A percentile compares a stretch with the other conserved stretches of the same genome.
Evolutionary conservation across 2,113 vertebrate genomes (phyloP).

Genomic region (Oreochromis tanganicae): DNA sequence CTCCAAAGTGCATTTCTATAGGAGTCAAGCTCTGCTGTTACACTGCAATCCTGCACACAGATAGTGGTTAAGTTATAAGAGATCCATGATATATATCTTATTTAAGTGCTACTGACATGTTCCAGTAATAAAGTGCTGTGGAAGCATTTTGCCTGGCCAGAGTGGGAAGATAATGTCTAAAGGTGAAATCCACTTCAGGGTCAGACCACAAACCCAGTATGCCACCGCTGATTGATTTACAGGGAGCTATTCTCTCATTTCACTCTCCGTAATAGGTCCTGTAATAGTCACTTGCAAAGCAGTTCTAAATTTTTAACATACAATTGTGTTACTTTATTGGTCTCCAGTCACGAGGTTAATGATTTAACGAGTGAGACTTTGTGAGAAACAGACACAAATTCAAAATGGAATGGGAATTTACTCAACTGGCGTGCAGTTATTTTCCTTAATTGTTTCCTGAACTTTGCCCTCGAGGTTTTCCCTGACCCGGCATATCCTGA

Average conservation of each 20-base stretch:
- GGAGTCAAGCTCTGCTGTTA: background rate
- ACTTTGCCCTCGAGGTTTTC: conserved; percentile 64
- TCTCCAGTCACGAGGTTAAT: conserved; percentile 47
- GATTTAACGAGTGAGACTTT: conserved; percentile 53
- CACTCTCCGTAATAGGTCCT: background rate
- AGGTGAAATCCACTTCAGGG: conserved; percentile 41
- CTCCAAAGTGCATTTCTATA: background rate
- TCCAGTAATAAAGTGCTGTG: conserved; percentile 21
- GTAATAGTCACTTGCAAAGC: conserved; percentile 10
- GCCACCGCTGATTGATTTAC: conserved; percentile 43
- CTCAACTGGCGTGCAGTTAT: conserved; percentile 44
- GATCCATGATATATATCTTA: background rate
- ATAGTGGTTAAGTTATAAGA: background rate
- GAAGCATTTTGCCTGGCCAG: background rate
- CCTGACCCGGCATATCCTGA: conserved; percentile 55
- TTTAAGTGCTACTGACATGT: conserved; percentile 25
- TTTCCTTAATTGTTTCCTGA: conserved; percentile 75
- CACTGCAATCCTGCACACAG: background rate
- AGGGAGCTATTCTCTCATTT: background rate
- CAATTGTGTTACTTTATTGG: conserved; percentile 23
- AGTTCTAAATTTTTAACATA: conserved; percentile 24
- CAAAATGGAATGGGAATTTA: conserved; percentile 20
- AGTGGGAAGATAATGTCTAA: conserved; percentile 6
- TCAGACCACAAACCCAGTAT: conserved; percentile 24
- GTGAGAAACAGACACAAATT: conserved; percentile 47